Evolutionary conservation across 2,113 vertebrate species (phyloP).

Genomic region (Chionomys nivalis): DNA sequence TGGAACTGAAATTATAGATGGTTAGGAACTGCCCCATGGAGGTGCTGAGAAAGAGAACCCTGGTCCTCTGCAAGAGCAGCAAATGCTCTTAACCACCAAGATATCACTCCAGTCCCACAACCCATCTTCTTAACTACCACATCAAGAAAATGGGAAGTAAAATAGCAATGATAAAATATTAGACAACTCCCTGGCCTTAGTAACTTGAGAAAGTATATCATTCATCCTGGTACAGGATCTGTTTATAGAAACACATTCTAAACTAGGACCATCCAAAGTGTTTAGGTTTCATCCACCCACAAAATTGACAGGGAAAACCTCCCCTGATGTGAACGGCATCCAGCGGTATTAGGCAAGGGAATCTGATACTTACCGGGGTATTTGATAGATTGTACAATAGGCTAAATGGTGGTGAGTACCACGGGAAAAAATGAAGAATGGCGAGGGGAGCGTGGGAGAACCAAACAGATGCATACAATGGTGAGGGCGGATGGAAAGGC

Average conservation of each 20-base stretch:
- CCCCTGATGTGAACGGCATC: not conserved
- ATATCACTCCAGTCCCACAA: not conserved
- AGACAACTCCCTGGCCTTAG: not conserved
- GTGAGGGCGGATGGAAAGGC: not conserved
- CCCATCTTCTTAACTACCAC: not conserved
- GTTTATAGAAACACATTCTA: not conserved
- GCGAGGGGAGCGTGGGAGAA: not conserved
- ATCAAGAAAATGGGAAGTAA: slow-evolving; percentile 6
- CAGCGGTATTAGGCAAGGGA: not conserved
- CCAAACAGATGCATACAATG: not conserved
- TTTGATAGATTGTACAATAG: not conserved
- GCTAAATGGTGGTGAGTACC: not conserved
- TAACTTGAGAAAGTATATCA: not conserved
- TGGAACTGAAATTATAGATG: not conserved
- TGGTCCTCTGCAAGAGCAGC: not conserved
- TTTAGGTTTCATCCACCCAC: not conserved
- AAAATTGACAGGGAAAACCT: not conserved
- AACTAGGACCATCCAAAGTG: not conserved
- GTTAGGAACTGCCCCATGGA: not conserved
- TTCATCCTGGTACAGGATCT: not conserved
- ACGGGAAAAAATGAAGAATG: not conserved
- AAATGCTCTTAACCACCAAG: not conserved
- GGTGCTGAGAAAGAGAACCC: not conserved
- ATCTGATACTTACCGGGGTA: not conserved
- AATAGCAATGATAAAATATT: slow-evolving; percentile 10